Percentiles rank a stretch among this genome's conserved stretches.
phyloP scores from a whole-genome alignment of 2,113 vertebrate species.

The Sander vitreus region DNA sequence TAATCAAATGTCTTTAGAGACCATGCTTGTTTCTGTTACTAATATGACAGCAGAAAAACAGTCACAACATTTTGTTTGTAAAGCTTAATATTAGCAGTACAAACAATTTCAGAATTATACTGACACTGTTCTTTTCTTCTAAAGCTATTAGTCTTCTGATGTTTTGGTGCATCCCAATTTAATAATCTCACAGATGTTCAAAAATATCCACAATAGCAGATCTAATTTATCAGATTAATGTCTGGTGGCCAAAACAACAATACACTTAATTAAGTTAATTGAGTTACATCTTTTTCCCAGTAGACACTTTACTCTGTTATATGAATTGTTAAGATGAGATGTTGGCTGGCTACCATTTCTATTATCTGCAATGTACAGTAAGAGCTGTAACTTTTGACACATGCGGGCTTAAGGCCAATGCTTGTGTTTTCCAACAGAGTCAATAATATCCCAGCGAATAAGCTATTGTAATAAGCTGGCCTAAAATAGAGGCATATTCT shows the following conservation, averaged over 20 bases:
- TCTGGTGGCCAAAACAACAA: neutral
- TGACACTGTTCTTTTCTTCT: neutral
- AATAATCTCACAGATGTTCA: constrained; percentile 23
- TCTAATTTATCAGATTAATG: neutral
- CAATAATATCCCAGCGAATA: constrained; percentile 76
- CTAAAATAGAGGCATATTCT: constrained; percentile 63
- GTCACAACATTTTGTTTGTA: neutral
- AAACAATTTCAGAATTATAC: constrained; percentile 6
- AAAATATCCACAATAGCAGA: constrained; percentile 24
- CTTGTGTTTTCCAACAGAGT: constrained; percentile 56
- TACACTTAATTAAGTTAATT: constrained; percentile 6
- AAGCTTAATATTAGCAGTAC: neutral
- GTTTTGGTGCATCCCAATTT: constrained; percentile 13
- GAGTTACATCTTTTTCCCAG: constrained; percentile 12
- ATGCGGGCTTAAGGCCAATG: constrained; percentile 35
- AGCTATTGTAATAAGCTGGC: constrained; percentile 75
- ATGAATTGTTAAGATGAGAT: constrained; percentile 23
- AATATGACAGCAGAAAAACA: neutral
- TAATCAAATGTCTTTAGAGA: constrained; percentile 20
- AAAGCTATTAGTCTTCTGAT: constrained; percentile 17
- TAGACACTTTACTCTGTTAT: neutral
- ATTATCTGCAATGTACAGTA: constrained; percentile 10
- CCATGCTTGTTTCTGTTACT: neutral
- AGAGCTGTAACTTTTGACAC: constrained; percentile 28
- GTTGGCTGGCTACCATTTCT: constrained; percentile 23